These are phyloP conservation scores for Lochmaea crataegi DNA, from an alignment of 2,888 invertebrate species.

Conservation along the genomic window DNA sequence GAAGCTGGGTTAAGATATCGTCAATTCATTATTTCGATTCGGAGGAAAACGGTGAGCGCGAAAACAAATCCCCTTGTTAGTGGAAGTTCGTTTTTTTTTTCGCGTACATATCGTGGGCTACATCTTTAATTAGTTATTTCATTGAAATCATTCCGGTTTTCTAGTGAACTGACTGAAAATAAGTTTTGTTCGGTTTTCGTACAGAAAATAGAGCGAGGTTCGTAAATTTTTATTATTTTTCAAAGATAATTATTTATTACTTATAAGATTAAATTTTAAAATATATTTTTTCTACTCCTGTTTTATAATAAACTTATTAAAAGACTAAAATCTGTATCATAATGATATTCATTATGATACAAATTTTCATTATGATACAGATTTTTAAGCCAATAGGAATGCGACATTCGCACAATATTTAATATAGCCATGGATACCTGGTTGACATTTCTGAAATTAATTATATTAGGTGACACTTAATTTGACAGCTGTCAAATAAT, in stretches of 20 bases:
- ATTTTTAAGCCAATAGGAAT: too few species aligned
- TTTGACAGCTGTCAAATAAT: too few species aligned
- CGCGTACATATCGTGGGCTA: not conserved
- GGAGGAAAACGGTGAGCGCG: not conserved
- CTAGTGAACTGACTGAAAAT: not conserved
- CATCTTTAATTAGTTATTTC: not conserved
- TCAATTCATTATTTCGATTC: constrained; percentile 1
- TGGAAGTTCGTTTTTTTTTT: not conserved
- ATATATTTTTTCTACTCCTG: too few species aligned
- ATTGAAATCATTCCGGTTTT: not conserved
- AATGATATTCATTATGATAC: too few species aligned
- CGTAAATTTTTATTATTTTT: not conserved
- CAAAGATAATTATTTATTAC: not conserved
- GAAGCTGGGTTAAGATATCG: not conserved
- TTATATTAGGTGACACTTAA: too few species aligned
- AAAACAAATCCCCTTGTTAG: constrained; percentile 5
- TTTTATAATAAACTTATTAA: too few species aligned
- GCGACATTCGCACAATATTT: too few species aligned
- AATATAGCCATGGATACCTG: too few species aligned
- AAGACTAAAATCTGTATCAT: too few species aligned
- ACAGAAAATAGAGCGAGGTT: not conserved
- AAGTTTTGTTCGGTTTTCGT: not conserved
- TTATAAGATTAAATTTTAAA: too few species aligned
- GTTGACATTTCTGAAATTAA: too few species aligned
- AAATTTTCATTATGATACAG: too few species aligned